Evolutionary conservation across 2,888 invertebrate genomes (phyloP), one percentile per base, ranked within the genome.

Genomic region (Xestobium rufovillosum): DNA sequence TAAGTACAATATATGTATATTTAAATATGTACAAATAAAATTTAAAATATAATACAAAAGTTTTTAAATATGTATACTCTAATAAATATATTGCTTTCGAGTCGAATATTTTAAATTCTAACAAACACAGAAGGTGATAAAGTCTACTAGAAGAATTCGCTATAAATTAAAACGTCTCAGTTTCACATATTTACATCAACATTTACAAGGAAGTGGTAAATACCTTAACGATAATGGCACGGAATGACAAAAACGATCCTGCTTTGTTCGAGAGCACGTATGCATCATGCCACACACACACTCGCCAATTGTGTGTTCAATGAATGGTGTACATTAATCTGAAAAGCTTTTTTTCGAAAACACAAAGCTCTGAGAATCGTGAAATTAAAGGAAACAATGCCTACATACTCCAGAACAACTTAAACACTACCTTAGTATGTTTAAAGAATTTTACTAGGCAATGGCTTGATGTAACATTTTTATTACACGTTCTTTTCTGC

Each of bases 291-390:
- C 23, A 19, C 23, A 13, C 45, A 55, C 57, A 57, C 57, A 56
- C 48, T 52, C 53, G 42, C 58, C 59, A 55, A 60, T 61, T 61
- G 59, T 60, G 56, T 60, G n/a, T 59, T 49, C 59, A 60, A 60
- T 60, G 60, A 59, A 60, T 58, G 57, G 57, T n/a, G n/a, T 56
- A 55, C 59, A 59, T 59, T 58, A 59, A 58, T 58, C 50, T 45
- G n/a, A n/a, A n/a, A n/a, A n/a, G n/a, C 49, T 53, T 59, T 60
- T 58, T 60, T 58, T 50, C 43, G 34, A 42, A 40, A 47, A 19
- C 47, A 39, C 29, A 52, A 51, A 49, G 51, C 54, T 60, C 59
- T 49, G 53, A 56, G 59, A 59, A 61, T 54, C 53, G 55, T 49
- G 51, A 55, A 59, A 59, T 56, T 55, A 52, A 55, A 56, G n/a